These are phyloP conservation scores for Polymixis flavicincta DNA, from an alignment of 2,888 invertebrate genomes.

Conservation along the genomic window DNA sequence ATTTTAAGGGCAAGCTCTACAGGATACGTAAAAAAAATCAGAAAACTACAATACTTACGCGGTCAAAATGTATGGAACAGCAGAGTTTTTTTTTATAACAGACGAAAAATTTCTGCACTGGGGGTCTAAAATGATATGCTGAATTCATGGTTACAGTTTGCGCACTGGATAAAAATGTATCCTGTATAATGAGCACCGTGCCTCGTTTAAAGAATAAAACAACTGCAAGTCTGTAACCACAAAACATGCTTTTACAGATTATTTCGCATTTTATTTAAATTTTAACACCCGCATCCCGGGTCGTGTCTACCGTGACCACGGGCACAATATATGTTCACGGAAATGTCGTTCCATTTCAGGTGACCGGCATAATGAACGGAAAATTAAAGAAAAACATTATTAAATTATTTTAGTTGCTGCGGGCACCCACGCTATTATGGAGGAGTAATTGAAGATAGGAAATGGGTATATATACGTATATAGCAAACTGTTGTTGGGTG, in stretches of 20 bases:
- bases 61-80: no score
- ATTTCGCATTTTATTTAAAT: slow-evolving; percentile 51
- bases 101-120: no score
- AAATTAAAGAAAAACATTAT: slow-evolving; percentile 37
- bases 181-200: not conserved
- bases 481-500: no score
- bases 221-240: slow-evolving; percentile 3
- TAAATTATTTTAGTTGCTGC: slow-evolving; percentile 14
- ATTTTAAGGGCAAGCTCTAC: no score
- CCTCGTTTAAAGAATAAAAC: slow-evolving; percentile 9
- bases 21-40: no score
- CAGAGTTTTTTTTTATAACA: no score
- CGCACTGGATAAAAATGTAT: no score
- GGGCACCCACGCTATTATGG: not conserved
- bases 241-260: slow-evolving; percentile 28
- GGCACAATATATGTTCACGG: slow-evolving; percentile 29
- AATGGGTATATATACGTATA: not conserved
- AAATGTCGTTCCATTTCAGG: slow-evolving; percentile 49
- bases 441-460: not conserved
- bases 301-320: slow-evolving; percentile 35
- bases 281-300: slow-evolving; percentile 45
- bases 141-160: no score
- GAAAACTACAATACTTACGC: no score
- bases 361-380: slow-evolving; percentile 26
- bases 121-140: no score